Base-by-base conservation (phyloP, 2,888 invertebrate genomes). In the Ophioninae sp. region DNA sequence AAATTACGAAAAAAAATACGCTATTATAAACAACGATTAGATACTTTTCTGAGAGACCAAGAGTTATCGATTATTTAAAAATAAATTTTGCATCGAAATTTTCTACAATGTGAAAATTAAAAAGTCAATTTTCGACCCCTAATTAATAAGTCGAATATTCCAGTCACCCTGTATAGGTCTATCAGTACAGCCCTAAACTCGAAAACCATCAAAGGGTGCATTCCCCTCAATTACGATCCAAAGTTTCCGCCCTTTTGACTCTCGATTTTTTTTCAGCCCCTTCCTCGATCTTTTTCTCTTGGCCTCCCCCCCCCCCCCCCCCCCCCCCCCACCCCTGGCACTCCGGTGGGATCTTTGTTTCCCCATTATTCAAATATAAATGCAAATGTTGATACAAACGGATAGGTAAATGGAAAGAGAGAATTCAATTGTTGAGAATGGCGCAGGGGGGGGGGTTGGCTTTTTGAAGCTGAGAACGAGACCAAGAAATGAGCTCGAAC, bases 311-410 rank as follows among this genome's bases (percentile, higher is more conserved):
- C 59, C 51, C 72, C 81, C 59, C 68, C 64, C 58, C 65, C 20
- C 64, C 41, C 72, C n/a, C 75, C 59, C 22, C 23, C 61, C 63
- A 69, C 59, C 41, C 61, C 37, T 71, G 68, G 72, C 81, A 79
- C 82, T 81, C 80, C 65, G 82, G 51, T 79, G 77, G 79, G 88
- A 90, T 92, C 91, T 93, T 92, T 92, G 91, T 91, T 92, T 92
- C 90, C 90, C 92, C 92, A 93, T 93, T 93, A 93, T 93, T 93
- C 93, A 93, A 93, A 93, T 93, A 92, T 93, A 92, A 93, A 93
- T 93, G 93, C 93, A 93, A 93, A 93, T 93, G 93, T 93, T 93
- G 93, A 92, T 93, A 93, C 92, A 93, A 93, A 93, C 91, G 92
- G 91, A 93, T 92, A 92, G 93, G 92, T 91, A 92, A 91, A 92